phyloP scores from a whole-genome alignment of 2,888 invertebrate genomes.

The Drosophila birchii region DNA sequence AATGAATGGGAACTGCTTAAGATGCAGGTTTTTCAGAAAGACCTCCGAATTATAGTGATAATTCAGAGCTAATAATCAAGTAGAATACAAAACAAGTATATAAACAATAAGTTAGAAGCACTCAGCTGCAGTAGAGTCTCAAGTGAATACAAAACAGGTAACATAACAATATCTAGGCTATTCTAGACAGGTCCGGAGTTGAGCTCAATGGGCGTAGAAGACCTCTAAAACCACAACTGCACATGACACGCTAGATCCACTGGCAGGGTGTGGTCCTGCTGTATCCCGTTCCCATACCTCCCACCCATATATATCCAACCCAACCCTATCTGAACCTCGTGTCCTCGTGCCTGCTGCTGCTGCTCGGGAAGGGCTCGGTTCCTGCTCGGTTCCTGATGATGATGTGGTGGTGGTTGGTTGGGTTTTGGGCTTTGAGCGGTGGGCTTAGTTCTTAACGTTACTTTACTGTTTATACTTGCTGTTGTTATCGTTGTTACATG shows the following conservation, averaged over 20 bases:
- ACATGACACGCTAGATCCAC: constrained; percentile 22
- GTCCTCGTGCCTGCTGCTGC: constrained; percentile 15
- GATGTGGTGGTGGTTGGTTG: not conserved
- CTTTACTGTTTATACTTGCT: constrained; percentile 29
- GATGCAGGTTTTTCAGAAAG: not conserved
- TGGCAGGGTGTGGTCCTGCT: constrained; percentile 23
- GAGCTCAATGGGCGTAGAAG: not conserved
- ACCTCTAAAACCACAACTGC: constrained; percentile 1
- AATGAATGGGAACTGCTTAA: not conserved
- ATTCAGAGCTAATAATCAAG: not conserved
- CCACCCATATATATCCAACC: not conserved
- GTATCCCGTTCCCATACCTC: not conserved
- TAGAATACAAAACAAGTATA: not conserved
- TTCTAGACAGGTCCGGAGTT: not conserved
- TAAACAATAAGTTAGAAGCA: not conserved
- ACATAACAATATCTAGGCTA: not conserved
- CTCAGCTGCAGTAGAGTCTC: not conserved
- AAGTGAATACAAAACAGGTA: not conserved
- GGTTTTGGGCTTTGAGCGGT: constrained; percentile 8
- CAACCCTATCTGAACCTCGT: constrained; percentile 10
- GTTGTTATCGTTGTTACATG: constrained; percentile 35
- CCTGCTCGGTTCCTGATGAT: too few relatives aligned
- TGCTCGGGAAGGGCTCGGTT: constrained; percentile 4
- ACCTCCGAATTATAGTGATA: not conserved
- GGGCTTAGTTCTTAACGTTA: constrained; percentile 14